Conservation (phyloP, 2,888 invertebrate genomes). For the Amphipyra tragopoginis region DNA sequence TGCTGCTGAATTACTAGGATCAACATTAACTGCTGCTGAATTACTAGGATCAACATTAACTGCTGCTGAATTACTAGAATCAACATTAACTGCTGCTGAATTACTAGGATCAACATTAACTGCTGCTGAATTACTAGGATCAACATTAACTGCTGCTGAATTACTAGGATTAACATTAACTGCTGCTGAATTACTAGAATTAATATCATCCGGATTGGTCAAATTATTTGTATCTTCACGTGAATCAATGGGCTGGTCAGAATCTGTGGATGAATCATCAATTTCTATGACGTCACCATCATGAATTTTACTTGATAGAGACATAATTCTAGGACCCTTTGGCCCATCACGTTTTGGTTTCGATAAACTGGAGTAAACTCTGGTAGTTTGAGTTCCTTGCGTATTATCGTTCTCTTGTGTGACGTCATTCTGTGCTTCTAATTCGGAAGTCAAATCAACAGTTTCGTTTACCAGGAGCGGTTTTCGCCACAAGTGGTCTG, state of each 20-base stretch:
- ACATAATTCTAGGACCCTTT: neutral
- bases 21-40: too few relatives aligned
- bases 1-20: too few relatives aligned
- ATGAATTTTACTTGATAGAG: neutral
- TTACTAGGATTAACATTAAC: too few relatives aligned
- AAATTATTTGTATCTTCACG: too few relatives aligned
- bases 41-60: too few relatives aligned
- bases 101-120: too few relatives aligned
- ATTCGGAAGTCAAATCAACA: constrained; percentile 18
- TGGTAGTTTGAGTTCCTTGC: neutral
- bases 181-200: too few relatives aligned
- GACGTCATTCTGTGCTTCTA: neutral
- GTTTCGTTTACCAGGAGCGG: neutral
- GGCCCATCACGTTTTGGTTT: neutral
- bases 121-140: too few relatives aligned
- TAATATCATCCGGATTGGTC: neutral
- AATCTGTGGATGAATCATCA: neutral
- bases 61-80: too few relatives aligned
- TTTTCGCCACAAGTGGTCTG: neutral
- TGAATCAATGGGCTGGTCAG: neutral
- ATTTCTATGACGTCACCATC: neutral
- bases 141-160: too few relatives aligned
- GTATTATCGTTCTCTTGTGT: neutral
- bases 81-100: too few relatives aligned
- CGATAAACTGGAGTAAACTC: neutral